Evolutionary conservation across 1,140 invertebrate genomes (phyloP).

Genomic region (Muscidifurax raptorellus): DNA sequence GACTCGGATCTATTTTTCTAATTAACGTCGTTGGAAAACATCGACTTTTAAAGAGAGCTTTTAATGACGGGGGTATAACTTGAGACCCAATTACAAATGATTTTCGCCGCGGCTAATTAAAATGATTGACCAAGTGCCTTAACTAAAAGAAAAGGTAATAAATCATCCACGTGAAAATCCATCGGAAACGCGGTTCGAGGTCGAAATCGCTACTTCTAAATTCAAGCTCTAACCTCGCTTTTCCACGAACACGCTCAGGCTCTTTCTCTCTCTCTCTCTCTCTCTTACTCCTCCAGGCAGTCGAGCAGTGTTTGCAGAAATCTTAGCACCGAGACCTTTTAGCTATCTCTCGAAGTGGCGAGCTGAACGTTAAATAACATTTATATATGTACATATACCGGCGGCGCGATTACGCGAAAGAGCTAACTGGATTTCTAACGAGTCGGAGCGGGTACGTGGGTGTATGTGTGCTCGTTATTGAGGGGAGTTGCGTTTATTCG

Average conservation of each 20-base stretch:
- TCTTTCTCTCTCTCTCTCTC: slow-evolving; percentile 8
- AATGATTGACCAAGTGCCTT: not conserved
- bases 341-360: not conserved
- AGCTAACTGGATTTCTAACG: not conserved
- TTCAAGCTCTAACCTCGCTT: not conserved
- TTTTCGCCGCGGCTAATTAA: slow-evolving; percentile 25
- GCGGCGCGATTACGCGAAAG: not conserved
- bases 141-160: no score
- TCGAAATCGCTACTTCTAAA: slow-evolving; percentile 5
- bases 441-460: no score
- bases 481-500: no score
- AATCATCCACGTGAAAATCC: slow-evolving; percentile 23
- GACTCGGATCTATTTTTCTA: slow-evolving; percentile 24
- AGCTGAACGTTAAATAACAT: slow-evolving; percentile 36
- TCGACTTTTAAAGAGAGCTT: not conserved
- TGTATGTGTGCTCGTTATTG: no score
- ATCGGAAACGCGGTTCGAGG: slow-evolving; percentile 9
- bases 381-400: not conserved
- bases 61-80: not conserved
- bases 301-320: slow-evolving; percentile 56
- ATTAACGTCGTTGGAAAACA: slow-evolving; percentile 27
- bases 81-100: slow-evolving; percentile 39
- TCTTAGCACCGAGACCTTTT: slow-evolving; percentile 52
- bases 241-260: not conserved
- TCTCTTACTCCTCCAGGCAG: not conserved